phyloP scores from a whole-genome alignment of 1,140 invertebrate genomes.

The Calliopsis andreniformis region DNA sequence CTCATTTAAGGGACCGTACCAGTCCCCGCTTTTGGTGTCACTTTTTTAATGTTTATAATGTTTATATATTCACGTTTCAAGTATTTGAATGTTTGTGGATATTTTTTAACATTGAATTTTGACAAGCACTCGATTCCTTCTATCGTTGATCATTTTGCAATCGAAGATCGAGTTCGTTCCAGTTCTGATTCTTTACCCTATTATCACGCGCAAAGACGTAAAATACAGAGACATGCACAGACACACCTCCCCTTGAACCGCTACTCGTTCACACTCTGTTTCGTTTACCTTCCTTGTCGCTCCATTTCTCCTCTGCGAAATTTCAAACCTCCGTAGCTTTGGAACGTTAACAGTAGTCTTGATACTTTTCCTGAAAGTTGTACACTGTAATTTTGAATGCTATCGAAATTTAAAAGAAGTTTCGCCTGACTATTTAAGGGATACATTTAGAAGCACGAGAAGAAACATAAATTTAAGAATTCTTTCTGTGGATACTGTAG shows the following conservation, averaged over 20 bases:
- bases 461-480: no score
- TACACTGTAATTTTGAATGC: conserved; percentile 13
- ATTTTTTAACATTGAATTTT: neutral
- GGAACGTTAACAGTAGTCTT: conserved; percentile 21
- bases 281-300: conserved; percentile 44
- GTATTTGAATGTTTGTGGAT: neutral
- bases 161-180: neutral
- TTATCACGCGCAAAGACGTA: conserved; percentile 23
- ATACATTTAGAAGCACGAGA: no score
- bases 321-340: neutral
- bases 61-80: neutral
- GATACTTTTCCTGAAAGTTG: neutral
- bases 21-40: neutral
- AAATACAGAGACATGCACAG: conserved; percentile 61
- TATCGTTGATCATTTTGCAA: neutral
- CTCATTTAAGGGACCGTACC: neutral
- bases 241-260: conserved; percentile 50
- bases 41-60: neutral
- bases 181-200: neutral
- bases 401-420: conserved; percentile 32
- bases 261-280: conserved; percentile 54
- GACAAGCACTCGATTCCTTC: neutral
- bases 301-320: conserved; percentile 5
- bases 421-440: neutral
- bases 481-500: neutral